Evolutionary conservation across 2,113 vertebrate genomes (phyloP).

Genomic region (Octodon degus): DNA sequence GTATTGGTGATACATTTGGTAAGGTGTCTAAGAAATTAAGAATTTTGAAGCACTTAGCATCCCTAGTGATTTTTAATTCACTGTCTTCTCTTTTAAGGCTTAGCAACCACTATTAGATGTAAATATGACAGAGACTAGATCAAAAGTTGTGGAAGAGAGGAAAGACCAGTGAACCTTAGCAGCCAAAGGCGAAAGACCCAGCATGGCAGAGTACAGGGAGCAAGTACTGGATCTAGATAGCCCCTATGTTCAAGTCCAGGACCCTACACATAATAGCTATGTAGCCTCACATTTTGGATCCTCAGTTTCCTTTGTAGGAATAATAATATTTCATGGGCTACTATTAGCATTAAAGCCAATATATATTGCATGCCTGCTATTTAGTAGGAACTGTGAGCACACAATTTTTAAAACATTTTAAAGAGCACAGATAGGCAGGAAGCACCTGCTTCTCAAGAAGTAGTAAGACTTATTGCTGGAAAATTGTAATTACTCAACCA

Average conservation of each 20-base stretch:
- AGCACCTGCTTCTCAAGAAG: constrained; percentile 71
- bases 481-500: constrained; percentile 57
- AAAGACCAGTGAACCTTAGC: background rate
- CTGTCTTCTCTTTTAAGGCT: constrained; percentile 8
- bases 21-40: constrained; percentile 60
- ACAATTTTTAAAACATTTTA: background rate
- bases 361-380: background rate
- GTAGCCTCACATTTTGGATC: background rate
- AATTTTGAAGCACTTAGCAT: constrained; percentile 57
- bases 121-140: background rate
- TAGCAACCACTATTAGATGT: background rate
- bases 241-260: background rate
- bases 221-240: background rate
- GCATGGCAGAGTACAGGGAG: too few species aligned
- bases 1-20: constrained; percentile 20
- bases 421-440: constrained; percentile 48
- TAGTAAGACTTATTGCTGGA: constrained; percentile 36
- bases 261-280: too few species aligned
- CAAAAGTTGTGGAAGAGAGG: background rate
- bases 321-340: background rate
- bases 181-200: background rate
- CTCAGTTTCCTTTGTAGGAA: background rate
- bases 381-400: constrained; percentile 26
- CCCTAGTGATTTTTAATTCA: background rate
- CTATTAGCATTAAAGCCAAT: background rate